A percentile compares a stretch with the other conserved stretches of the same genome.
Evolutionary conservation across 2,113 vertebrate genomes (phyloP).

Genomic region (Daboia siamensis): DNA sequence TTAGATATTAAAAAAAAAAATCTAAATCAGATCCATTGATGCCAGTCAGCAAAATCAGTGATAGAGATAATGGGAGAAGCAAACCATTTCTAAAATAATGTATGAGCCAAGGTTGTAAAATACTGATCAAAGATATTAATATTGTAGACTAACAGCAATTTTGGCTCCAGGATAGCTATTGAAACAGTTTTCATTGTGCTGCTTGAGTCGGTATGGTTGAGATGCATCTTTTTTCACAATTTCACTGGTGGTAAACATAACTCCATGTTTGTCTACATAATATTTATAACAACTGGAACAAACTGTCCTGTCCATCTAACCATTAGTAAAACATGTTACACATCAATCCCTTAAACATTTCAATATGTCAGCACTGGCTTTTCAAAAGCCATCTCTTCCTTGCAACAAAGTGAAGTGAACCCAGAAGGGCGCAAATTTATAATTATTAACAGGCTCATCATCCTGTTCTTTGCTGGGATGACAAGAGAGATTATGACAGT

Average conservation of each 20-base stretch:
- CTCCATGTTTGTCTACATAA: background rate
- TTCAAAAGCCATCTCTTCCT: background rate
- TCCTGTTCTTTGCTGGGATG: constrained; percentile 7
- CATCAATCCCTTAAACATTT: background rate
- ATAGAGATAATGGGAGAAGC: background rate
- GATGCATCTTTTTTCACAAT: background rate
- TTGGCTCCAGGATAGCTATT: background rate
- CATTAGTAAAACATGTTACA: background rate
- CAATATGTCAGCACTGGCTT: background rate
- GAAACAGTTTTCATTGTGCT: background rate
- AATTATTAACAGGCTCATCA: constrained; percentile 17
- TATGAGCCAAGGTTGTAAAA: background rate
- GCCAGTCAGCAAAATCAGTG: background rate
- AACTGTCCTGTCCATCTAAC: background rate
- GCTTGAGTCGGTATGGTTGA: background rate
- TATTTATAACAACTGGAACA: constrained; percentile 15
- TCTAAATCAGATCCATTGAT: background rate
- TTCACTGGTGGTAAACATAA: background rate
- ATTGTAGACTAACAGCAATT: background rate
- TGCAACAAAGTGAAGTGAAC: constrained; percentile 1
- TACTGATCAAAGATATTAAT: background rate
- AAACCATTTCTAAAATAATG: background rate
- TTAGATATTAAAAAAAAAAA: background rate
- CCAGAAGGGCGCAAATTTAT: constrained; percentile 9
- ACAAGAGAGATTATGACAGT: background rate